A percentile compares a stretch with the other conserved stretches of the same genome.
Evolutionary conservation across 2,113 vertebrate genomes (phyloP).

Genomic region (Malaclemys terrapin): DNA sequence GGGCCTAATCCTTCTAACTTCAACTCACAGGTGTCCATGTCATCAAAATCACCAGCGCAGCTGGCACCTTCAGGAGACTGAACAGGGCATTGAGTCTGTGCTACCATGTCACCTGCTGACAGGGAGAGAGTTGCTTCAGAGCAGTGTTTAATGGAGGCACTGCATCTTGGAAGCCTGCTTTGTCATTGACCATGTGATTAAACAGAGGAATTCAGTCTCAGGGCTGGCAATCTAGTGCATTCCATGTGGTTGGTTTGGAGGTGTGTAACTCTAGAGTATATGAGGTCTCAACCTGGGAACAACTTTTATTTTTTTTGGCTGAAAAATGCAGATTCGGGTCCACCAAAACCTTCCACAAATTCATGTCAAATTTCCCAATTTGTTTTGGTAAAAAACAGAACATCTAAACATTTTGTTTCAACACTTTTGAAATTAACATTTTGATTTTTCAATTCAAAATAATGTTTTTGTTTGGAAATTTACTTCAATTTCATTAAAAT

Average conservation of each 20-base stretch:
- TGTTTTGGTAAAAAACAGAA: background rate
- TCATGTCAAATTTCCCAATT: background rate
- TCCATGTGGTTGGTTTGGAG: background rate
- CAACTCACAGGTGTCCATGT: background rate
- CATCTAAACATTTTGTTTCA: background rate
- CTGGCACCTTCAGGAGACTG: background rate
- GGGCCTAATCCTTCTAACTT: background rate
- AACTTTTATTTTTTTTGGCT: background rate
- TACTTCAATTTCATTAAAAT: background rate
- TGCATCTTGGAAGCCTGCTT: background rate
- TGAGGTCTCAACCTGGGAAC: background rate
- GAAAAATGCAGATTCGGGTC: background rate
- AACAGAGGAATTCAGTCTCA: background rate
- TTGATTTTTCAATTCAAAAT: background rate
- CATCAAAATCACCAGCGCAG: background rate
- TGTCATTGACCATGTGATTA: background rate
- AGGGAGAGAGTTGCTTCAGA: background rate
- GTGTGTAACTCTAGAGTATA: background rate
- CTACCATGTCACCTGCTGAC: background rate
- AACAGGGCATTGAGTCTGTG: accelerated
- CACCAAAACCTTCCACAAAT: background rate
- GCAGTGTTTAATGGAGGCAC: background rate
- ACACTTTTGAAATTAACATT: background rate
- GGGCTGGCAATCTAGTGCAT: background rate
- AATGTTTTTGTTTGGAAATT: background rate